These are phyloP conservation scores for Plemyria rubiginata DNA, from an alignment of 2,888 invertebrate species.

Conservation along the genomic window DNA sequence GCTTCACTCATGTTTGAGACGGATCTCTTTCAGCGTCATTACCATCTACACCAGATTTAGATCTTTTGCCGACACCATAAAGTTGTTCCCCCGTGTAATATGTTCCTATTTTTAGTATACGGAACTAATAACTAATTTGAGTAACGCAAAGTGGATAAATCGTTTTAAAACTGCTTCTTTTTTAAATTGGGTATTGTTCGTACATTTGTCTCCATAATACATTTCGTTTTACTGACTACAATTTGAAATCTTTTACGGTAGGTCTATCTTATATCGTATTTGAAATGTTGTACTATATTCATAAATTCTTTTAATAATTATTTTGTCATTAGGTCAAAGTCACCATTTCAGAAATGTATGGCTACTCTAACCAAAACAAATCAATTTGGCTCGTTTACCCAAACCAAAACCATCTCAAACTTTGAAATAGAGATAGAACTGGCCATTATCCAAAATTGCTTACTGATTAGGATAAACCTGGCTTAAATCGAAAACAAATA, in stretches of 20 bases:
- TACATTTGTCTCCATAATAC: no score
- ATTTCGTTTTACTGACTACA: no score
- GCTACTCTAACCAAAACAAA: conserved; percentile 13
- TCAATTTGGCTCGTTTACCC: conserved; percentile 19
- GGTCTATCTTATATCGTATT: no score
- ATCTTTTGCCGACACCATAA: conserved; percentile 6
- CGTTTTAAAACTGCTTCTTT: not conserved
- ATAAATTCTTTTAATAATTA: no score
- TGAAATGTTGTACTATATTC: no score
- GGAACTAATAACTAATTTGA: not conserved
- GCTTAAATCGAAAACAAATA: conserved; percentile 15
- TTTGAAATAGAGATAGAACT: conserved; percentile 18
- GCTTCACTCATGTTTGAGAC: not conserved
- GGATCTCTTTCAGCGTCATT: conserved; percentile 3
- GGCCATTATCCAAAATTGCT: conserved; percentile 27
- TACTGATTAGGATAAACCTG: conserved; percentile 15
- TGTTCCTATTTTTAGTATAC: conserved; percentile 10
- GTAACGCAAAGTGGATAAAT: not conserved
- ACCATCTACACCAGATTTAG: conserved; percentile 3
- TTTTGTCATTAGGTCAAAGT: not conserved
- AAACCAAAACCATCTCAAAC: conserved; percentile 13
- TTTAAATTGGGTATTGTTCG: not conserved
- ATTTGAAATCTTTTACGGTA: no score
- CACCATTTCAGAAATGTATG: not conserved
- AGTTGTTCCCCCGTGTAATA: conserved; percentile 2